These are phyloP conservation scores for Himalopsyche tibetana DNA, from an alignment of 2,888 invertebrate genomes.

Conservation along the genomic window DNA sequence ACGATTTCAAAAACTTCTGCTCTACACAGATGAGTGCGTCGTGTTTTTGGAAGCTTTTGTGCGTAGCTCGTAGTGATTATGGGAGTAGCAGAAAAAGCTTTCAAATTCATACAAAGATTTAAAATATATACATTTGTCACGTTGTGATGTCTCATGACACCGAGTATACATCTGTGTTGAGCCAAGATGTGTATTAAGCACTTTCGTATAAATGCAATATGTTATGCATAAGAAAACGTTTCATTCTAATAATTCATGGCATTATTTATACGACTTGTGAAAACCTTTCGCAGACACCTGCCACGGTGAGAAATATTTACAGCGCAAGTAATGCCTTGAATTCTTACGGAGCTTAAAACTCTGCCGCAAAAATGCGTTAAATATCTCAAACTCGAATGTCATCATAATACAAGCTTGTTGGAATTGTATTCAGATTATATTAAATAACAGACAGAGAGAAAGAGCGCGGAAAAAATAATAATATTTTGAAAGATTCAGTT, in stretches of 20 bases:
- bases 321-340: constrained; percentile 36
- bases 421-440: constrained; percentile 52
- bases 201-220: constrained; percentile 27
- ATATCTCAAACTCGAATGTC: constrained; percentile 55
- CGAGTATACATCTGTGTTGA: constrained; percentile 18
- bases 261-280: constrained; percentile 62
- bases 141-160: constrained; percentile 24
- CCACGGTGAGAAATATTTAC: constrained; percentile 62
- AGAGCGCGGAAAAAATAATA: constrained; percentile 49
- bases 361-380: constrained; percentile 55
- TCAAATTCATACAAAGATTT: constrained; percentile 17
- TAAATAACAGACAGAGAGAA: constrained; percentile 52
- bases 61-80: background rate
- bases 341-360: constrained; percentile 40
- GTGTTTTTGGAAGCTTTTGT: constrained; percentile 6
- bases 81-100: constrained; percentile 34
- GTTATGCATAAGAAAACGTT: constrained; percentile 45
- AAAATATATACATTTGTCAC: constrained; percentile 32
- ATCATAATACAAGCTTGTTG: constrained; percentile 54
- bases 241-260: constrained; percentile 53
- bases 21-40: constrained; percentile 4
- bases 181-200: constrained; percentile 24
- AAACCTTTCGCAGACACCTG: constrained; percentile 62
- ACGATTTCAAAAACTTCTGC: constrained; percentile 39
- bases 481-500: constrained; percentile 36